Conservation (phyloP, 2,797 vertebrate genomes). For the Sparus aurata region DNA sequence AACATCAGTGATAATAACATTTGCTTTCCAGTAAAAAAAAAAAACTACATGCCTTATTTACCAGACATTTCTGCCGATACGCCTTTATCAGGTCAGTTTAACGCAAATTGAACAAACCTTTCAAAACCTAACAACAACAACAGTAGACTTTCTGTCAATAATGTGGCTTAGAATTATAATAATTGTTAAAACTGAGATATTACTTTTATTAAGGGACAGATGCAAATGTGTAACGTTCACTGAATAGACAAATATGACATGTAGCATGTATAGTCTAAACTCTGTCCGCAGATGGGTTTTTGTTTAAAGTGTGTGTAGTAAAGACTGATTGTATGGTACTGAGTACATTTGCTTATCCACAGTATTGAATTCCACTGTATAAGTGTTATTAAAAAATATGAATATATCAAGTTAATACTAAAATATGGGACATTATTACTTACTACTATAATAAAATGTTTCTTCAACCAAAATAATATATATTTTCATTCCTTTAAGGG, state of each 20-base stretch:
- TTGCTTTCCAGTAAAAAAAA: too few relatives aligned
- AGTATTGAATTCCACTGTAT: too few relatives aligned
- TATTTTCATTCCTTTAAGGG: too few relatives aligned
- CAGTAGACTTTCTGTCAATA: not conserved
- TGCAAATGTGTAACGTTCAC: not conserved
- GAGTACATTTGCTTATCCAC: too few relatives aligned
- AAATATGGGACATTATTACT: too few relatives aligned
- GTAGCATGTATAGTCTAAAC: not conserved
- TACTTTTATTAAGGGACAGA: not conserved
- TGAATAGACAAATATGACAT: not conserved
- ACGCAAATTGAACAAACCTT: not conserved
- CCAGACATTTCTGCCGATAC: not conserved
- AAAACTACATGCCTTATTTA: not conserved
- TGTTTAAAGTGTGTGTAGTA: not conserved
- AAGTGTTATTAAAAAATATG: too few relatives aligned
- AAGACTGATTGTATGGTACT: too few relatives aligned
- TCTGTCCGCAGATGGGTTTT: not conserved
- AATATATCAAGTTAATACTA: too few relatives aligned
- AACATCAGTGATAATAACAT: not conserved
- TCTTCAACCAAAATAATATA: too few relatives aligned
- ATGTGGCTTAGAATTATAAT: not conserved
- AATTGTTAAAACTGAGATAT: not conserved
- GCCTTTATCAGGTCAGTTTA: not conserved
- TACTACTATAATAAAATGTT: too few relatives aligned
- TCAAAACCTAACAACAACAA: too few relatives aligned